Evolutionary conservation across 2,113 vertebrate species (phyloP), one percentile per base, ranked within the genome.

Genomic region (Phylloscopus whistleri): DNA sequence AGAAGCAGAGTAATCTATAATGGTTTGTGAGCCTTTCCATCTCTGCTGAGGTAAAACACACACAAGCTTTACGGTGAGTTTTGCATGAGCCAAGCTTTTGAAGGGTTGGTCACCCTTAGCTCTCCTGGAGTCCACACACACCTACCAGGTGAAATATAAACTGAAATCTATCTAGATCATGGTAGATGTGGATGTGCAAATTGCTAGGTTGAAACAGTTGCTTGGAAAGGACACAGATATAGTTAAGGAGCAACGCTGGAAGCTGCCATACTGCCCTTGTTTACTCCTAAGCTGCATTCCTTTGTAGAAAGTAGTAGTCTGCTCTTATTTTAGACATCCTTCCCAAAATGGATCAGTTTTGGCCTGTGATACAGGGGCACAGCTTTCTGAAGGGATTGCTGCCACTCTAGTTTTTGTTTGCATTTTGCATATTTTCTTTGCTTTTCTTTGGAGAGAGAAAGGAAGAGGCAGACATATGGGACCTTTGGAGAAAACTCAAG

Each of bases 401-500:
- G 93, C 85, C 82, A 88, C 44, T 92, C 91, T 56, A 77, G 59
- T 19, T 94, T 96, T 89, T 94, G 67, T 90, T 91, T 94, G 68
- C 56, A 37, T 43, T 27, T 37, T 88, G 49, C 48, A 53, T 92
- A 72, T 79, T 95, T 96, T 91, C 84, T 87, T 91, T 84, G 81
- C 77, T 95, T 95, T 89, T 73, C 70, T 96, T 90, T 74, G 70
- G 73, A 70, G 76, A 52, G 53, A 85, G 84, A 95, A 92, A 91
- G 74, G 68, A 94, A 84, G 68, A 89, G 30, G 62, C 80, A 92
- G 68, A 83, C 93, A 94, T 94, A 96, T 89, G 90, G 80, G 82
- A 78, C 30, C 82, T 88, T 92, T 95, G 89, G 94, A 94, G 81
- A 91, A 96, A 95, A 91, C 89, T 95, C 96, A 96, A 96, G 85